Percentiles rank a stretch among this genome's conserved stretches.
phyloP scores from a whole-genome alignment of 1,140 invertebrate genomes.

The Saccostrea cuccullata region DNA sequence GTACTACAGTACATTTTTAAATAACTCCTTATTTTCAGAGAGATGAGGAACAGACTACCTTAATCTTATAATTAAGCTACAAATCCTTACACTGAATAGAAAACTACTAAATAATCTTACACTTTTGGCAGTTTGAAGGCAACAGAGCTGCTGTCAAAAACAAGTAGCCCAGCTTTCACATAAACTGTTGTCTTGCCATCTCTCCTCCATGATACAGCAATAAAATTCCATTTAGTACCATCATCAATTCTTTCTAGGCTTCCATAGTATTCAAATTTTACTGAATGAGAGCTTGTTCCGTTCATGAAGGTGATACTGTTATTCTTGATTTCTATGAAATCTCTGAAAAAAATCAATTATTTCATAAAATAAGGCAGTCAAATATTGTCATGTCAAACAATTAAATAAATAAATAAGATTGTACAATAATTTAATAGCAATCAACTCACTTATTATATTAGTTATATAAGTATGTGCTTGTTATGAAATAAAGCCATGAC shows the following conservation, averaged over 20 bases:
- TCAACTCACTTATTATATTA: too few relatives aligned
- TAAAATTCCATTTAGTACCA: slow-evolving; percentile 38
- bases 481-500: too few relatives aligned
- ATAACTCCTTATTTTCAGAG: too few relatives aligned
- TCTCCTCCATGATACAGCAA: slow-evolving; percentile 9
- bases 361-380: too few relatives aligned
- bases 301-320: background rate
- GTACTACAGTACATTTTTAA: too few relatives aligned
- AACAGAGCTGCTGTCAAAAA: background rate
- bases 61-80: too few relatives aligned
- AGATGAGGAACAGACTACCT: too few relatives aligned
- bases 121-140: background rate
- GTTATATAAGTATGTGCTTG: too few relatives aligned
- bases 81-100: too few relatives aligned
- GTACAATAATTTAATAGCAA: too few relatives aligned
- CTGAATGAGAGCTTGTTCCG: background rate
- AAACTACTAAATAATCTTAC: background rate
- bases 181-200: background rate
- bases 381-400: too few relatives aligned
- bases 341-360: background rate
- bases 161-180: background rate
- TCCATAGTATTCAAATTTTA: background rate
- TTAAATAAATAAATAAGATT: too few relatives aligned
- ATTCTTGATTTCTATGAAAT: background rate
- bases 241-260: background rate